Evolutionary conservation across 2,888 invertebrate genomes (phyloP).

Genomic region (Melikaiella ostensackeni): DNA sequence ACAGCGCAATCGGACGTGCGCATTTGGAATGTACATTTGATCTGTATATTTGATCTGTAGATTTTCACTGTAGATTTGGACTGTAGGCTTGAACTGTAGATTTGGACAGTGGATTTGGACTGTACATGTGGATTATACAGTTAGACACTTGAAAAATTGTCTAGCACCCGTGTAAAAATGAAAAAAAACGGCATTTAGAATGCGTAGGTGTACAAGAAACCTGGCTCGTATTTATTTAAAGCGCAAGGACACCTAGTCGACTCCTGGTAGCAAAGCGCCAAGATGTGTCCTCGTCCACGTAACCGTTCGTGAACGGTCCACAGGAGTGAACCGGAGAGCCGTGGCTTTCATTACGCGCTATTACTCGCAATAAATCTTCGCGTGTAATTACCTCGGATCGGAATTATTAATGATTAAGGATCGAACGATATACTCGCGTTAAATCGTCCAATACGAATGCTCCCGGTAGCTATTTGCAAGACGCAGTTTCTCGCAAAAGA

Average conservation of each 20-base stretch:
- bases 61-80: no score
- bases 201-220: conserved; percentile 1
- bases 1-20: no score
- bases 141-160: no score
- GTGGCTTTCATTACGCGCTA: conserved; percentile 61
- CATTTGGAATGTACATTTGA: no score
- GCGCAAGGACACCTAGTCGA: conserved; percentile 75
- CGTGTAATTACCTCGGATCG: conserved; percentile 64
- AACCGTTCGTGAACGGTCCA: conserved; percentile 57
- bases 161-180: no score
- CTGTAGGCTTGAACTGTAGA: no score
- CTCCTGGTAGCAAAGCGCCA: conserved; percentile 72
- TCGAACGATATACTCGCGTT: conserved; percentile 69
- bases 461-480: conserved; percentile 45
- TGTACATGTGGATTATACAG: no score
- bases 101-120: no score
- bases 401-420: conserved; percentile 69
- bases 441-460: conserved; percentile 54
- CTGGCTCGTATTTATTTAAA: conserved; percentile 70
- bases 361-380: conserved; percentile 70
- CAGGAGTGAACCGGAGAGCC: conserved; percentile 39
- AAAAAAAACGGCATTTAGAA: neutral
- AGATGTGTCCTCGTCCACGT: conserved; percentile 72
- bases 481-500: neutral
- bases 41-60: no score